Evolutionary conservation across 2,888 invertebrate species (phyloP).

Genomic region (Cryptus armator): DNA sequence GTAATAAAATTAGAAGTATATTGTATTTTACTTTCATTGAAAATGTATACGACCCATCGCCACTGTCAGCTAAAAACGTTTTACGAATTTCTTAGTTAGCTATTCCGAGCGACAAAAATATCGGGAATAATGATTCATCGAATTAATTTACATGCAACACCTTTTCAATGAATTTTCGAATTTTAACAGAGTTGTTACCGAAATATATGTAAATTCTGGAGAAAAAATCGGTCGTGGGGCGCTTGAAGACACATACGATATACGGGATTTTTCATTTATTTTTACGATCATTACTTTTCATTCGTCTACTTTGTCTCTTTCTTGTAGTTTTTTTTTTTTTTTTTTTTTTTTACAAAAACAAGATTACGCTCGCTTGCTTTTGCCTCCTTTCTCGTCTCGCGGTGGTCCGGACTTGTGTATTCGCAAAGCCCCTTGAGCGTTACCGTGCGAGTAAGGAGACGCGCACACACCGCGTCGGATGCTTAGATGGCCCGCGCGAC

Average conservation of each 20-base stretch:
- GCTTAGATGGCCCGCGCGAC: conserved; percentile 80
- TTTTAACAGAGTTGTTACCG: neutral
- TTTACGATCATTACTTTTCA: neutral
- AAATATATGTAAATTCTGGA: neutral
- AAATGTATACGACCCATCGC: too few relatives aligned
- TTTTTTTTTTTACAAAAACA: neutral
- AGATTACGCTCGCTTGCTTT: conserved; percentile 56
- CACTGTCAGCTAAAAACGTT: too few relatives aligned
- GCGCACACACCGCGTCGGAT: conserved; percentile 54
- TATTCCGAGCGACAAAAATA: too few relatives aligned
- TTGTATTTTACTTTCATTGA: too few relatives aligned
- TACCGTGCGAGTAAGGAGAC: conserved; percentile 35
- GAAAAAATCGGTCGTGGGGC: neutral
- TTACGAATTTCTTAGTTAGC: too few relatives aligned
- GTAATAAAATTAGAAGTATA: too few relatives aligned
- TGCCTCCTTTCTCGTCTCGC: conserved; percentile 54
- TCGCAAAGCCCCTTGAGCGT: conserved; percentile 50
- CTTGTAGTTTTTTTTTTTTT: conserved; percentile 6
- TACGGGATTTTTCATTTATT: neutral
- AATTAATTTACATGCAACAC: too few relatives aligned
- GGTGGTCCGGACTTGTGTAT: conserved; percentile 55
- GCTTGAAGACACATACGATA: neutral
- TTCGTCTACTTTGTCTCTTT: conserved; percentile 18
- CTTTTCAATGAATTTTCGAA: neutral
- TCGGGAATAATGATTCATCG: too few relatives aligned